Conservation (phyloP, 2,113 vertebrate genomes). For the Chrysochloris asiatica region DNA sequence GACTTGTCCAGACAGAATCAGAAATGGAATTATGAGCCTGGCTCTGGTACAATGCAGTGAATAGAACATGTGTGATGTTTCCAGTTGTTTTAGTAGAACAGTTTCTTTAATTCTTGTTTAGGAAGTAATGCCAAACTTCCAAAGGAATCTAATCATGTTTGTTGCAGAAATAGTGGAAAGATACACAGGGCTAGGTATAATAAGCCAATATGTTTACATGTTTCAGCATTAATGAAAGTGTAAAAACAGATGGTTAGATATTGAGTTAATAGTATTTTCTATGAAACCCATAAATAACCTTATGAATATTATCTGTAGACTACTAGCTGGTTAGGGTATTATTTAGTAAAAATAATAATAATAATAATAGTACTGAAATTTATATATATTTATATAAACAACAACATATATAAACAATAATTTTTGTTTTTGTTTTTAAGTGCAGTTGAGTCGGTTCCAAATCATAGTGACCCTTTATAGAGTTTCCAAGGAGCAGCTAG, state of each 20-base stretch:
- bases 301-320: not conserved
- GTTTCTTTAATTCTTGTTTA: constrained; percentile 45
- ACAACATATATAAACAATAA: no score
- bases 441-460: no score
- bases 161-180: constrained; percentile 30
- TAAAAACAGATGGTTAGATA: constrained; percentile 2
- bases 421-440: no score
- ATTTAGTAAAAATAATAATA: no score
- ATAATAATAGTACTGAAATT: no score
- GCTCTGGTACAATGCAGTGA: constrained; percentile 20
- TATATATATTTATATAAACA: no score
- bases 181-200: not conserved
- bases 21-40: constrained; percentile 44
- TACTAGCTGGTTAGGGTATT: not conserved
- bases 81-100: constrained; percentile 50
- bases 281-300: constrained; percentile 17
- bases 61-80: not conserved
- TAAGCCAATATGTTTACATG: not conserved
- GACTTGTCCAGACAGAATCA: constrained; percentile 58
- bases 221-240: not conserved
- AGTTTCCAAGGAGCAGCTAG: no score
- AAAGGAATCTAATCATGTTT: constrained; percentile 25
- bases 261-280: not conserved
- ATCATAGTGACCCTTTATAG: no score
- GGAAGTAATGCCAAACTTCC: constrained; percentile 28